phyloP scores from a whole-genome alignment of 2,113 vertebrate genomes.

The Vireo altiloquus region DNA sequence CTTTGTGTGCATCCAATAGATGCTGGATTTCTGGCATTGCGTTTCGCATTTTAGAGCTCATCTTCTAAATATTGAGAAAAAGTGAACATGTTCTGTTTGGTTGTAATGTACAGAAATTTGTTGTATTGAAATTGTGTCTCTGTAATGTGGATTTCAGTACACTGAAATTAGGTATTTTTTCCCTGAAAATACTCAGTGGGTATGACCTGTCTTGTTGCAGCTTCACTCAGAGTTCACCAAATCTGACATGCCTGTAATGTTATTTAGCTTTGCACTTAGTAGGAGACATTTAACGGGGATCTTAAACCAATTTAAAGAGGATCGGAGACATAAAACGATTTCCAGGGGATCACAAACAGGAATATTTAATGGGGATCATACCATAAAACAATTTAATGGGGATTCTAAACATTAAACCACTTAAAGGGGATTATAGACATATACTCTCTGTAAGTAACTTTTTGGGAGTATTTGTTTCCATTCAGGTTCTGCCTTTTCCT shows the following conservation, averaged over 20 bases:
- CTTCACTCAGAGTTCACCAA: neutral
- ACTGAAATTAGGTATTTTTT: neutral
- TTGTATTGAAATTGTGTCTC: neutral
- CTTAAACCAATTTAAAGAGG: neutral
- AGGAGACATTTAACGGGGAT: neutral
- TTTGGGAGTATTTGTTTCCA: neutral
- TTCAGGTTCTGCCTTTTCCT: neutral
- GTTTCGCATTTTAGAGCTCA: neutral
- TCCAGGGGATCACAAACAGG: neutral
- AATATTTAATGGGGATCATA: neutral
- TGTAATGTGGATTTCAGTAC: neutral
- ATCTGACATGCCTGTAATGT: neutral
- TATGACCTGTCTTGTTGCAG: neutral
- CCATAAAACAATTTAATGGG: neutral
- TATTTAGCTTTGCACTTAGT: neutral
- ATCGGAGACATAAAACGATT: neutral
- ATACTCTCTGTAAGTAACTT: neutral
- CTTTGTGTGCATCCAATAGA: neutral
- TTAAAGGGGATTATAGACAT: neutral
- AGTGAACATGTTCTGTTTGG: neutral
- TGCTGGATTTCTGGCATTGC: neutral
- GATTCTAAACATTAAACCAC: neutral
- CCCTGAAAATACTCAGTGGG: neutral
- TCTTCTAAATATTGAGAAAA: neutral
- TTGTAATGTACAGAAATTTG: neutral